Evolutionary conservation across 2,797 vertebrate species (phyloP), one percentile per base, ranked within the genome.

Genomic region (Acropternis orthonyx): DNA sequence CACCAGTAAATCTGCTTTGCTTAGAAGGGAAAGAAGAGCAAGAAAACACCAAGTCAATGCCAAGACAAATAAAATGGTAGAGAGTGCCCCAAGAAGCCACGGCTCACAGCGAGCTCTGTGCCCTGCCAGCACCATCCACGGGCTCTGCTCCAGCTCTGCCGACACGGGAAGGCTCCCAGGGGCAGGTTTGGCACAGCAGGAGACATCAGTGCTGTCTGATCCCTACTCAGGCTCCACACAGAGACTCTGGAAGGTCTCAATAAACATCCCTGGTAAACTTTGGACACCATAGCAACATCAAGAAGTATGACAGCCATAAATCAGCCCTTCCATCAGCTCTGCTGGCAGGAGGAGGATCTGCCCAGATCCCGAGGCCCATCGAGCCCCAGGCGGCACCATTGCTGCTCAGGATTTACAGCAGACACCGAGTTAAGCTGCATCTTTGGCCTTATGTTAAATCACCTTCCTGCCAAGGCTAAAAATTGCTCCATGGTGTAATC

Each of bases 391-490:
- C 28, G 1, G 83, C 89, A 72, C 26, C 91, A 22, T 10, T 1
- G 0, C 32, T 84, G 55, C 85, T 24, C 95, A 63, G 88, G 76
- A 92, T 92, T 90, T 75, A 83, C 44, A 55, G 73, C 10, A 95
- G 88, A 69, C 88, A n/a, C 78, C 0, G 15, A 52, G 58, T 67
- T 72, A 78, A 96, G 66, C 87, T 69, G 76, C 79, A 73, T 55
- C 92, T 69, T 63, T 49, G 69, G 43, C 78, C 76, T 93, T 9
- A 39, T 14, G 79, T 32, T 91, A 86, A 92, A 73, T 67, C 88
- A 56, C 46, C 73, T 63, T 34, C 94, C 27, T 93, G 94, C 95
- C 96, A 96, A 96, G 77, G 95, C 95, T 96, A 97, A 96, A 96
- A 95, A 96, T 86, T 88, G 80, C 92, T 93, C 58, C 20, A 1